These are phyloP conservation scores for Myocastor coypus DNA, from an alignment of 2,113 vertebrate genomes.

Conservation along the genomic window DNA sequence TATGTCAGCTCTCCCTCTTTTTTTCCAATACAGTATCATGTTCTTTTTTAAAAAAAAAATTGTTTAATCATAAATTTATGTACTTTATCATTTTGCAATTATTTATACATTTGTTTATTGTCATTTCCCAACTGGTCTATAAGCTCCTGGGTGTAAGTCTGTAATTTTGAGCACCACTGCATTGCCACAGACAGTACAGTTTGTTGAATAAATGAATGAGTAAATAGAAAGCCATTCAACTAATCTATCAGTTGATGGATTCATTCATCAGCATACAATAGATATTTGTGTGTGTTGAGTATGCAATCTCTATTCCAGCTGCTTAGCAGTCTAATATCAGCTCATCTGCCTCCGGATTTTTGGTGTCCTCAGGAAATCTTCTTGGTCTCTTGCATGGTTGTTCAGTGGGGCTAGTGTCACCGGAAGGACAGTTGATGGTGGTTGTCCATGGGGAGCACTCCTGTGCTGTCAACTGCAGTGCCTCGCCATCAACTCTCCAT, in stretches of 20 bases:
- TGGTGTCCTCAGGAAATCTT: neutral
- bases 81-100: neutral
- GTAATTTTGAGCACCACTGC: neutral
- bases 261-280: neutral
- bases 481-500: neutral
- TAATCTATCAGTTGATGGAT: neutral
- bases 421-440: neutral
- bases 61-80: conserved; percentile 18
- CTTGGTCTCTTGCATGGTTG: neutral
- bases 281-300: neutral
- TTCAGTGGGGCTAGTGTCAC: neutral
- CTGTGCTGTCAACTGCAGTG: neutral
- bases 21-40: neutral
- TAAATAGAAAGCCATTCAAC: neutral
- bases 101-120: neutral
- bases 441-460: neutral
- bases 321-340: neutral
- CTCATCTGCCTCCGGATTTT: neutral
- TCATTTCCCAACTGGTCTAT: neutral
- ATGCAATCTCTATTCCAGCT: neutral
- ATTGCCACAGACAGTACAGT: neutral
- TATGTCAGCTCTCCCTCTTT: neutral
- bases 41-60: neutral
- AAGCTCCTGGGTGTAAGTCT: neutral
- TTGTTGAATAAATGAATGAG: conserved; percentile 32